Base-by-base conservation (phyloP, 2,797 vertebrate genomes). In the Galagoides demidoff region DNA sequence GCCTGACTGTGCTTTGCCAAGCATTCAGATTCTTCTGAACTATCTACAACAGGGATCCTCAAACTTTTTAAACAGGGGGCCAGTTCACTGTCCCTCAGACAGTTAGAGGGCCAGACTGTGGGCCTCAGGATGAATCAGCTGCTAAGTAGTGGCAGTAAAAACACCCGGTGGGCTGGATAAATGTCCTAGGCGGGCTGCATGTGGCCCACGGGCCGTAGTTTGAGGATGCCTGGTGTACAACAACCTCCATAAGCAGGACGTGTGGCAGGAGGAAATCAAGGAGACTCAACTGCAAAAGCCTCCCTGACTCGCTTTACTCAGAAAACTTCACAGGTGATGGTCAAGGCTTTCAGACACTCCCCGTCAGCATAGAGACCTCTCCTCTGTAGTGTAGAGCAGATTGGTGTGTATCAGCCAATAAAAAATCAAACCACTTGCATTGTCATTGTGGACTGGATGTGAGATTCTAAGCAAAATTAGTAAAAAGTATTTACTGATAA, bases 361-460 rank as follows among this genome's bases (percentile, higher is more conserved):
- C 52, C 2, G 3, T 49, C 22, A 20, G 17, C 49, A 63, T 1
- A 3, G 57, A 61, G 2, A 43, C 39, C 0, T 0, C 12, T 2
- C 57, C 5, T 2, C 5, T 10, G 9, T 6, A 16, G 17, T 2
- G 5, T 7, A 49, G 34, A 39, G 34, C 23, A 84, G 37, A 37
- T 0, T 16, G 6, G 27, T 29, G 19, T 31, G 52, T 68, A 37
- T 20, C 55, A 16, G n/a, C 14, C 16, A n/a, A n/a, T n/a, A n/a
- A n/a, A n/a, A 34, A 11, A 39, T 45, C 29, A 23, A 49, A 4
- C 59, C 27, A 17, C 25, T 10, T 20, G 5, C 13, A 23, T 4
- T 39, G 43, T 43, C 2, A 11, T 23, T 37, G 7, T 10, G 11
- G 43, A n/a, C 59, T 70, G 19, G 2, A 57, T 43, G 49, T 45